Conservation (phyloP, 2,797 vertebrate species). For the Centropyge bicolor region DNA sequence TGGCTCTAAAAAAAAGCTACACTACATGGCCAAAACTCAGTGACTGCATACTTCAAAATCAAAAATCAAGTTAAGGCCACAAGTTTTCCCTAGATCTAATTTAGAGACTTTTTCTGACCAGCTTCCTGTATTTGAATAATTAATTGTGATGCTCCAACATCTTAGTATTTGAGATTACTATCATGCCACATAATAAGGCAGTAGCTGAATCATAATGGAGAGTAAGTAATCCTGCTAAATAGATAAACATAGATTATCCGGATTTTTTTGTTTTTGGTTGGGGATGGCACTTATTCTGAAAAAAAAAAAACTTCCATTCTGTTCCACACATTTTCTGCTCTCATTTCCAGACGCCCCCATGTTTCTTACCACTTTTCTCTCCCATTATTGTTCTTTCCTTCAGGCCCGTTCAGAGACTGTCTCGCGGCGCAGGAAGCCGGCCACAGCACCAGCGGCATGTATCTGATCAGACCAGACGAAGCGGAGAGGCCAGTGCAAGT, state of each 20-base stretch:
- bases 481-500: slow-evolving; percentile 89
- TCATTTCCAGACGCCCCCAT: background rate
- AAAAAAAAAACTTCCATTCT: background rate
- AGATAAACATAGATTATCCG: background rate
- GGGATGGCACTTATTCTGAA: background rate
- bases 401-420: slow-evolving; percentile 96
- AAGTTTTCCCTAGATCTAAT: slow-evolving; percentile 3
- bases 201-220: background rate
- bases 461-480: slow-evolving; percentile 92
- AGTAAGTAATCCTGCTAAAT: background rate
- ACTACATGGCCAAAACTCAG: background rate
- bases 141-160: background rate
- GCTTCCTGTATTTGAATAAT: background rate
- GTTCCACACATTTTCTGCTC: background rate
- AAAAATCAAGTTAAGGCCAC: background rate
- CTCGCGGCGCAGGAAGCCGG: slow-evolving; percentile 93
- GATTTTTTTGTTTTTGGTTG: background rate
- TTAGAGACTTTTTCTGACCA: background rate
- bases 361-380: slow-evolving; percentile 18
- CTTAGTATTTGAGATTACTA: background rate
- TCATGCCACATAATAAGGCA: background rate
- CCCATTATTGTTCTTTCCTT: slow-evolving; percentile 47
- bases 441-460: slow-evolving; percentile 91
- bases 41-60: too few species aligned
- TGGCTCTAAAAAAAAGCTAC: background rate